Percentiles rank a stretch among this genome's conserved stretches.
Evolutionary conservation across 2,888 invertebrate genomes (phyloP).

Genomic region (Leptopterna dolabrata): DNA sequence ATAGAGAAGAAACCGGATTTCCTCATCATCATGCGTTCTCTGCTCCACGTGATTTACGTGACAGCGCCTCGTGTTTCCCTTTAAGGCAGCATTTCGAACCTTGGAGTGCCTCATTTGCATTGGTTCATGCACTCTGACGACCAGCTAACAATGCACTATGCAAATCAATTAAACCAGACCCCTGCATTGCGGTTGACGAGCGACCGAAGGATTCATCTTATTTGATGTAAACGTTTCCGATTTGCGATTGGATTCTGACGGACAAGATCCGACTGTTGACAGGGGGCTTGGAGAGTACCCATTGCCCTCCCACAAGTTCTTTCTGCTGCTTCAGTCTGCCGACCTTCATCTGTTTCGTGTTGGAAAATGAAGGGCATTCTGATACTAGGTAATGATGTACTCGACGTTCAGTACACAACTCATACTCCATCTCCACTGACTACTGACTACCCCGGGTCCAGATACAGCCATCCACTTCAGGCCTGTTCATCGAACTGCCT

Average conservation of each 20-base stretch:
- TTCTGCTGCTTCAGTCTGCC: too few relatives aligned
- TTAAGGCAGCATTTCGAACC: constrained; percentile 32
- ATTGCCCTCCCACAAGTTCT: too few relatives aligned
- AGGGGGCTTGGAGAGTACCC: too few relatives aligned
- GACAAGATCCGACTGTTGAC: too few relatives aligned
- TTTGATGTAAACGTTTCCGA: background rate
- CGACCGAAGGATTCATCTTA: background rate
- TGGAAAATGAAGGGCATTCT: too few relatives aligned
- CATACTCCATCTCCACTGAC: too few relatives aligned
- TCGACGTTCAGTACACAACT: too few relatives aligned
- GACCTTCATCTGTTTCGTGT: too few relatives aligned
- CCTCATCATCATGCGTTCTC: constrained; percentile 41
- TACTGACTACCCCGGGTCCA: too few relatives aligned
- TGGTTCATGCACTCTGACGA: constrained; percentile 29
- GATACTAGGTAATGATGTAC: too few relatives aligned
- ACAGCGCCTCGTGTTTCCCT: constrained; percentile 18
- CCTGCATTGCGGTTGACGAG: background rate
- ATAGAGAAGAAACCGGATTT: constrained; percentile 43
- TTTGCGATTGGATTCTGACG: background rate
- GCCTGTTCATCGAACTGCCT: too few relatives aligned
- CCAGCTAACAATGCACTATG: constrained; percentile 18
- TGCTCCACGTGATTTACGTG: constrained; percentile 38
- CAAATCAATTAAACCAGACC: constrained; percentile 24
- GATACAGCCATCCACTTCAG: too few relatives aligned
- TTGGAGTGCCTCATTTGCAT: constrained; percentile 37